A percentile compares a stretch with the other conserved stretches of the same genome.
These are phyloP conservation scores for Chironomus tepperi DNA, from an alignment of 1,140 invertebrate genomes.

Conservation along the genomic window DNA sequence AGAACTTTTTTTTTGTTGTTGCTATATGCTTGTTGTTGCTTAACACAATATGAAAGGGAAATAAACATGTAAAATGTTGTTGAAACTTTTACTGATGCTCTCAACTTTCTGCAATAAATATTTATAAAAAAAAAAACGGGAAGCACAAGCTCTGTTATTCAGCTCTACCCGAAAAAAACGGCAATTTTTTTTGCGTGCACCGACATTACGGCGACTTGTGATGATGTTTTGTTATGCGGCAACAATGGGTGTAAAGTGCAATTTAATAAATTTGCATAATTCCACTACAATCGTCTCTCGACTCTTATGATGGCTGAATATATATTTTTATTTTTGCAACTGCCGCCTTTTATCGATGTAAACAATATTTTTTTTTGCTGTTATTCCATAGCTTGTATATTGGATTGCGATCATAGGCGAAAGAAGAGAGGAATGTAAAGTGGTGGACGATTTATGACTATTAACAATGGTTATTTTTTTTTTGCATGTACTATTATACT, in stretches of 20 bases:
- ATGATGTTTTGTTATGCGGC: not conserved
- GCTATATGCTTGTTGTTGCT: not conserved
- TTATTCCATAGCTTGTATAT: not conserved
- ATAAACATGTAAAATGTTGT: conserved; percentile 13
- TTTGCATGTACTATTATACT: conserved; percentile 3
- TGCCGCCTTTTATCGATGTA: not conserved
- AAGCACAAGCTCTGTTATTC: not conserved
- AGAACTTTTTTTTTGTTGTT: not conserved
- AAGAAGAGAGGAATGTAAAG: not conserved
- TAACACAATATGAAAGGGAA: conserved; percentile 7
- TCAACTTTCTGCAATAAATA: not conserved
- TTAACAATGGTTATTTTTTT: not conserved
- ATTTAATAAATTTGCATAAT: conserved; percentile 10
- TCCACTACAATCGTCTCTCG: not conserved
- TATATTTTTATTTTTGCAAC: not conserved
- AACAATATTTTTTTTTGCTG: not conserved
- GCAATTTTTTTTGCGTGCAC: too few relatives aligned
- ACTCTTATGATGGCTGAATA: not conserved
- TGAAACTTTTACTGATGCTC: not conserved
- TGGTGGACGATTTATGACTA: not conserved
- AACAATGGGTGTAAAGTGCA: conserved; percentile 7
- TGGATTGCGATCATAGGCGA: not conserved
- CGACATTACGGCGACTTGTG: not conserved
- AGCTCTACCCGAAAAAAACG: too few relatives aligned
- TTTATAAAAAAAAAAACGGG: conserved; percentile 5